Evolutionary conservation across 2,797 vertebrate genomes (phyloP).

Genomic region (Taeniopygia guttata): DNA sequence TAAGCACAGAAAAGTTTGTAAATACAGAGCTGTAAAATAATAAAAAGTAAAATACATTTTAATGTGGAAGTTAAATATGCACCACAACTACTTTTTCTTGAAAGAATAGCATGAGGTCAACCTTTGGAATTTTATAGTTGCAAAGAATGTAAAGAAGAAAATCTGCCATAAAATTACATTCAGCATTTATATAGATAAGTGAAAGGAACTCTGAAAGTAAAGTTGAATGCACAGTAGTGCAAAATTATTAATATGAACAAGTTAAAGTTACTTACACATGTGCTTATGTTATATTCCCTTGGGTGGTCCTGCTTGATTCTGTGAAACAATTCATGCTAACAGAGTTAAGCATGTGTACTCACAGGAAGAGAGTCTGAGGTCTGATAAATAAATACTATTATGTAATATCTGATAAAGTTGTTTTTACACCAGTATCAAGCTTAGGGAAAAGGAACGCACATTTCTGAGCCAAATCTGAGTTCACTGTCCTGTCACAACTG

Average conservation of each 20-base stretch:
- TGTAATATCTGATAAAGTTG: conserved; percentile 58
- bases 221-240: background rate
- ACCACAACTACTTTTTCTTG: background rate
- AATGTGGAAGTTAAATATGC: background rate
- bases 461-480: background rate
- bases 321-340: conserved; percentile 6
- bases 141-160: background rate
- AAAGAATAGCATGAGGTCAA: background rate
- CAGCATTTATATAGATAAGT: background rate
- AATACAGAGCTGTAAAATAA: background rate
- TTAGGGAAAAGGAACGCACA: background rate
- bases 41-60: background rate
- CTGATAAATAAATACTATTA: conserved; percentile 46
- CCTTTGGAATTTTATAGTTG: background rate
- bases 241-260: background rate
- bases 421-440: conserved; percentile 16
- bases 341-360: conserved; percentile 12
- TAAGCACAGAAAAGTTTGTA: background rate
- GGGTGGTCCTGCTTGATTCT: conserved; percentile 38
- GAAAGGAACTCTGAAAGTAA: background rate
- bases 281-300: conserved; percentile 15
- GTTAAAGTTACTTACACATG: background rate
- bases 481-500: background rate
- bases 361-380: conserved; percentile 24
- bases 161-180: background rate